phyloP scores from a whole-genome alignment of 2,888 invertebrate species.

The Capitulum mitella region DNA sequence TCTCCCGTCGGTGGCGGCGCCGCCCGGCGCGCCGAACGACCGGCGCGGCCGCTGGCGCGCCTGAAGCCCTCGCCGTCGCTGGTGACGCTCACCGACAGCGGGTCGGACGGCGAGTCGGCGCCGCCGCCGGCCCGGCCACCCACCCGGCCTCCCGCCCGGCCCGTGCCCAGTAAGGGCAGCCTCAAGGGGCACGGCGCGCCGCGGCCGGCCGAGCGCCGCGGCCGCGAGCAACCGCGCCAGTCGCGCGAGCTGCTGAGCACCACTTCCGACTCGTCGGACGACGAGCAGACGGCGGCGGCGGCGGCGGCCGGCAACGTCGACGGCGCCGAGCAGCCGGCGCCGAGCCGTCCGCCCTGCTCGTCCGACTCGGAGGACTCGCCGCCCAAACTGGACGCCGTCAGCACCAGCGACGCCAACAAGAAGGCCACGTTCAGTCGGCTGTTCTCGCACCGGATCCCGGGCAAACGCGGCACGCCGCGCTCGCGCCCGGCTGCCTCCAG shows the following conservation, averaged over 20 bases:
- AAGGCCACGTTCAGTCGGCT: constrained; percentile 11
- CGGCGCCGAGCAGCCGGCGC: neutral
- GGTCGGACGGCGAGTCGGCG: neutral
- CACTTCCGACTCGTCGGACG: neutral
- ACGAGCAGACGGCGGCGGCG: neutral
- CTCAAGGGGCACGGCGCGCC: neutral
- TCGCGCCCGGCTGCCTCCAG: neutral
- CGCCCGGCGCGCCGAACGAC: neutral
- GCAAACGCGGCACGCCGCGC: neutral
- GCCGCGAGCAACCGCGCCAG: neutral
- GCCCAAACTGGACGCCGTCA: constrained; percentile 15
- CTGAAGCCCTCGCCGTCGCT: neutral
- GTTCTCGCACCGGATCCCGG: constrained; percentile 2
- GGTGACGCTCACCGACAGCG: neutral
- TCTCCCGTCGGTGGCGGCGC: neutral
- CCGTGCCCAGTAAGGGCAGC: neutral
- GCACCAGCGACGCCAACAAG: constrained; percentile 23
- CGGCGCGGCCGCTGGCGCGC: neutral
- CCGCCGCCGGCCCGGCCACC: neutral
- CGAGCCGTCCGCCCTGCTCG: neutral
- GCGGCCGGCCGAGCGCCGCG: too few species aligned
- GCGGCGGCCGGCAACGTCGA: neutral
- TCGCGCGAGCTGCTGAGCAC: neutral
- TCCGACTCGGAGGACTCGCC: constrained; percentile 22
- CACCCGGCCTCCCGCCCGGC: neutral